Base-by-base conservation (phyloP, 1,140 invertebrate genomes). In the Solenopsis invicta region DNA sequence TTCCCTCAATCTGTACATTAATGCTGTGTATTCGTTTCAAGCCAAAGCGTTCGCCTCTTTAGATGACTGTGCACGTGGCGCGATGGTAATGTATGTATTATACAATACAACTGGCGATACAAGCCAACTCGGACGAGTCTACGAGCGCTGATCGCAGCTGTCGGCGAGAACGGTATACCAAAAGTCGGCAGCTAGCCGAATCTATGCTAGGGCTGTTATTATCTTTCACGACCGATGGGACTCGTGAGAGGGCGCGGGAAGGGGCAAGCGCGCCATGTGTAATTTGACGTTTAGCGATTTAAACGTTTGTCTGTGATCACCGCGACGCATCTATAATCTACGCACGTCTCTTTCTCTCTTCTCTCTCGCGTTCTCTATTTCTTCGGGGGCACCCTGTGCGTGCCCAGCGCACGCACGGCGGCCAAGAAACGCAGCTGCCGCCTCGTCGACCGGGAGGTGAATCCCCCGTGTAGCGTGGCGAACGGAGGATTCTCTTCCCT, bases 281-380 rank as follows among this genome's bases (percentile, higher is more conserved):
- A 95, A 95, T 95, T 95, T 92, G 93, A 94, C 89, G 94, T 94
- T 95, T 95, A 95, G 93, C 92, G 90, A 93, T 94, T 94, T 94
- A 94, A 94, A 94, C 93, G 94, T 94, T 94, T 93, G 92, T 93
- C 92, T 93, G 93, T 94, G 93, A 94, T 94, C 92, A 92, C 90
- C 90, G 87, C 88, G 93, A 93, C 90, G 91, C 94, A 93, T 93
- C 94, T 94, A 93, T 95, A 94, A 94, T 94, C 92, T 93, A 62
- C 54, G 71, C 69, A 84, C 82, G 12, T 21, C 29, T 6, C 18
- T 29, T 45, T 59, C 6, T 50, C 21, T 12, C 16, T 12, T 24
- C 16, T 48, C 50, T 41, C 59, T 85, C 71, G 18, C 41, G 4
- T 48, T 88, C 87, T 29, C 69, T 29, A 62, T 78, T 56, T 66